phyloP scores from a whole-genome alignment of 37 sponge, comb jelly and placozoan genomes.

The Oopsacas minuta region DNA sequence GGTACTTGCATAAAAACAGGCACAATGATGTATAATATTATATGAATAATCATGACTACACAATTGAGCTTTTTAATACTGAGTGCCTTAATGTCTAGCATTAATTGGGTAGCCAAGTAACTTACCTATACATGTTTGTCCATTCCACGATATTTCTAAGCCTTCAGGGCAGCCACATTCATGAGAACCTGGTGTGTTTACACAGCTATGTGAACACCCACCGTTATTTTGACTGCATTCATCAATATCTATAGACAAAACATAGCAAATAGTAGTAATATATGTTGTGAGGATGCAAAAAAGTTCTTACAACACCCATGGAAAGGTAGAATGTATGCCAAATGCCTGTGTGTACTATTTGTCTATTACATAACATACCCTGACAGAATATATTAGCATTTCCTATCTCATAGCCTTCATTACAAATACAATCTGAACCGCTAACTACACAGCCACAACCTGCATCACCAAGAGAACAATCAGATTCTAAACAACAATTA shows the following conservation, averaged over 20 bases:
- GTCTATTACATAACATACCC: too few species aligned
- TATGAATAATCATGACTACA: background rate
- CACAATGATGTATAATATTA: background rate
- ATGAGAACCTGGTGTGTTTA: background rate
- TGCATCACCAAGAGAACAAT: background rate
- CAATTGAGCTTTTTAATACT: background rate
- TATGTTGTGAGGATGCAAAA: background rate
- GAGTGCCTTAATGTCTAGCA: background rate
- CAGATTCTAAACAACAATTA: background rate
- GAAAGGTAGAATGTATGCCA: too few species aligned
- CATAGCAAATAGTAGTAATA: background rate
- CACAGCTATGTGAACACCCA: slow-evolving; percentile 22
- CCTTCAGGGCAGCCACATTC: slow-evolving; percentile 23
- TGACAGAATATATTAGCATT: background rate
- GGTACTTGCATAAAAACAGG: background rate
- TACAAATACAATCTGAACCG: background rate
- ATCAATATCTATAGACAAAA: slow-evolving; percentile 1
- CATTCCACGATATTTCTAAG: background rate
- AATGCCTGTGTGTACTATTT: too few species aligned
- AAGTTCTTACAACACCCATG: too few species aligned
- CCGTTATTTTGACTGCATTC: slow-evolving; percentile 19
- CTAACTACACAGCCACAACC: background rate
- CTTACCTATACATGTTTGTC: background rate
- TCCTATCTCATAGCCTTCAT: background rate
- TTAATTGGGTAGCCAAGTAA: too few species aligned